phyloP scores from a whole-genome alignment of 2,888 invertebrate genomes.

The Rutpela maculata region DNA sequence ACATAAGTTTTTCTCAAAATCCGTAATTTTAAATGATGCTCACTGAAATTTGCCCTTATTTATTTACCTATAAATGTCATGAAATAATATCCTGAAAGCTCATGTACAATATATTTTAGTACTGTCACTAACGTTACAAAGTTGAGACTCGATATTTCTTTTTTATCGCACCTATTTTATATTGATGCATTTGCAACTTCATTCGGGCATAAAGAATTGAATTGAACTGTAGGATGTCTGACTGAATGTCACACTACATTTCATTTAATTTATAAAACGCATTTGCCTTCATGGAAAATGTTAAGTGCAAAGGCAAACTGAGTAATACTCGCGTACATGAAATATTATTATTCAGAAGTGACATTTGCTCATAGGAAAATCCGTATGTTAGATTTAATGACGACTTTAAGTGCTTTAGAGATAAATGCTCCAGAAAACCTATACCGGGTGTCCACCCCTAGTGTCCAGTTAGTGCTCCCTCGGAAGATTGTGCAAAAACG shows the following conservation, averaged over 20 bases:
- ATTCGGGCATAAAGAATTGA: neutral
- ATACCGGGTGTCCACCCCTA: too few relatives aligned
- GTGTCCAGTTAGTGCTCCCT: too few relatives aligned
- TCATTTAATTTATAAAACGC: slow-evolving; percentile 4
- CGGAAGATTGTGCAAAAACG: too few relatives aligned
- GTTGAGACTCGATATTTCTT: neutral
- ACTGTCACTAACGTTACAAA: neutral
- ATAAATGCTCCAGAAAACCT: too few relatives aligned
- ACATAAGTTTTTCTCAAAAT: too few relatives aligned
- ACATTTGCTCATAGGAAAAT: neutral
- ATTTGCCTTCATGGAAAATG: neutral
- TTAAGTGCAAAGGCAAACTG: neutral
- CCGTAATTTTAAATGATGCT: too few relatives aligned
- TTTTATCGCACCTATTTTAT: neutral
- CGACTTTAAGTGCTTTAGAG: neutral
- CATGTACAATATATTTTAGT: neutral
- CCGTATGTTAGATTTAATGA: neutral
- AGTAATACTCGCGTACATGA: neutral
- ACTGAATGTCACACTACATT: neutral
- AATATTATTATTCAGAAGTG: neutral
- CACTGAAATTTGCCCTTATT: too few relatives aligned
- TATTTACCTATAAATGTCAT: too few relatives aligned
- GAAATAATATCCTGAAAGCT: neutral
- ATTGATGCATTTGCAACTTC: neutral
- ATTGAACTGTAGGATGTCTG: neutral